These are phyloP conservation scores for Marronus borbonicus DNA, from an alignment of 2,888 invertebrate genomes.

Conservation along the genomic window DNA sequence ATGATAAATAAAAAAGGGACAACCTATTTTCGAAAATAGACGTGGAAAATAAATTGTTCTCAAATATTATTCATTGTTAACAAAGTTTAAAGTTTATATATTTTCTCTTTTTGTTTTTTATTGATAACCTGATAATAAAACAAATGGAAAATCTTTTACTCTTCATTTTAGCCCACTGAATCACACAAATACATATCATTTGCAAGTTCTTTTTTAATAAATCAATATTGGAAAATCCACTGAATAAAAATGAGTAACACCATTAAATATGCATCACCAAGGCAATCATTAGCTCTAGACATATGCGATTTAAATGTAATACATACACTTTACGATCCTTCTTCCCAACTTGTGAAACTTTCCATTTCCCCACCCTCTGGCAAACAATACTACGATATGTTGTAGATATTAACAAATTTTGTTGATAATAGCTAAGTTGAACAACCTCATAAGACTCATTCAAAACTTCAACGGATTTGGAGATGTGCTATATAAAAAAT, in stretches of 20 bases:
- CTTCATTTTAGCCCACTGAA: no score
- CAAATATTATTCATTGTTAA: no score
- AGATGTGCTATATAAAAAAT: slow-evolving; percentile 79
- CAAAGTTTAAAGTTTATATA: no score
- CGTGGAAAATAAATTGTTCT: no score
- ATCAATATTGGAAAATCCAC: slow-evolving; percentile 1
- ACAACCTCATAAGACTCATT: slow-evolving; percentile 90
- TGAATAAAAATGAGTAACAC: not conserved
- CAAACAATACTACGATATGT: slow-evolving; percentile 86
- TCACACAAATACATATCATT: not conserved
- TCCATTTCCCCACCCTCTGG: slow-evolving; percentile 78
- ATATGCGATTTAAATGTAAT: not conserved
- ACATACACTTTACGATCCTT: slow-evolving; percentile 86
- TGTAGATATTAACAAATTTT: slow-evolving; percentile 86
- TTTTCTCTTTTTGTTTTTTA: no score
- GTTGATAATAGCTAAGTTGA: slow-evolving; percentile 85
- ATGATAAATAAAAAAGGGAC: no score
- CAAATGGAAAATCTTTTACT: no score
- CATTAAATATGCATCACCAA: not conserved
- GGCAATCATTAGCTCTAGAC: not conserved
- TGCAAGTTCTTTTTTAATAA: not conserved
- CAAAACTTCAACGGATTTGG: slow-evolving; percentile 86
- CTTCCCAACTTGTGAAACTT: slow-evolving; percentile 86
- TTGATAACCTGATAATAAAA: no score
- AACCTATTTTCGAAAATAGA: no score